Evolutionary conservation across 2,797 vertebrate species (phyloP), one percentile per base, ranked within the genome.

Genomic region (Pseudomugil gertrudae): DNA sequence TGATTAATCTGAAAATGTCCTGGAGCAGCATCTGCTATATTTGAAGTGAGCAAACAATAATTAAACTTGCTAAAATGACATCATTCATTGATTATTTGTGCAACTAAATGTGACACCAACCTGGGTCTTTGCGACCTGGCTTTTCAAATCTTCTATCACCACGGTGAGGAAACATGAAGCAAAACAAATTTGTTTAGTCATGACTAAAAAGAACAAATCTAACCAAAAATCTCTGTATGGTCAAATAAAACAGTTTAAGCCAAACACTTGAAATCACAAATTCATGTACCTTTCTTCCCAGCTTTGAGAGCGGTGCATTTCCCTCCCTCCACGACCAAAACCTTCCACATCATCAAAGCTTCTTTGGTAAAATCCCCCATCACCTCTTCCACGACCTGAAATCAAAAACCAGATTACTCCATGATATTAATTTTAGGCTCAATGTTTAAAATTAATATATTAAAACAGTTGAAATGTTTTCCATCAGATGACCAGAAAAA

Each of bases 311-410:
- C 98, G 96, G 91, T 98, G 97, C 95, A 99, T 99, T 91, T 98
- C 97, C 90, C 96, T 94, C 59, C 87, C 96, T 90, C 96, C 98
- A 81, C 96, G 95, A 77, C 96, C 98, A 94, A 99, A 99, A 74
- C 96, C 96, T 89, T 99, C 98, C 76, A 98, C 96, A 84, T 99
- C 98, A 83, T 99, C 98, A 95, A 98, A 99, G 95, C 97, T 99
- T 99, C 98, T 99, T 99, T 99, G 98, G 97, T 99, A 99, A 96
- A 99, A 99, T 86, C 96, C 96, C 90, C 96, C 95, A 83, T 99
- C 98, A 87, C 98, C 97, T 95, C 98, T 95, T 74, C 97, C 98
- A 90, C 98, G 95, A 78, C 98, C 98, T 99, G 89, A 69, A 69
- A 81, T 51, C 50, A 76, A 64, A 23, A 21, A 30, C 29, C 15